phyloP scores from a whole-genome alignment of 2,888 invertebrate species.

The Meghimatium bilineatum region DNA sequence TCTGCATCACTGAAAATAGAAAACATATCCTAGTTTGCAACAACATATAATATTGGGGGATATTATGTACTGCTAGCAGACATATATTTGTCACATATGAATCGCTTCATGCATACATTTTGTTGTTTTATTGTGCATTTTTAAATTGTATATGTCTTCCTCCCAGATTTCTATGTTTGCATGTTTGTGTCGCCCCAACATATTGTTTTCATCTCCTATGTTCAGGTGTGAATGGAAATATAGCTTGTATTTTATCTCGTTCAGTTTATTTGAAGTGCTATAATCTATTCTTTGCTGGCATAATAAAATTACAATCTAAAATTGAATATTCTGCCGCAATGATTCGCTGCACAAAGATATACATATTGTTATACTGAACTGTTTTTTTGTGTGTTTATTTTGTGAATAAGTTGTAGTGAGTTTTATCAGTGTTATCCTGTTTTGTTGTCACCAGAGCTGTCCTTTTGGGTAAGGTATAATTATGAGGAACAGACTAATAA shows the following conservation, averaged over 20 bases:
- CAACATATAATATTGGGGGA: no score
- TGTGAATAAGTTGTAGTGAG: background rate
- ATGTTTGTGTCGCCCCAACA: background rate
- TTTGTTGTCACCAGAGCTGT: background rate
- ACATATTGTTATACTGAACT: background rate
- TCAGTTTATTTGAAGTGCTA: background rate
- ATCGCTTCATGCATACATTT: no score
- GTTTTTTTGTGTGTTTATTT: background rate
- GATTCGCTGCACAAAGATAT: background rate
- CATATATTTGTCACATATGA: no score
- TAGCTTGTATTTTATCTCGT: background rate
- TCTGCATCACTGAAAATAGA: no score
- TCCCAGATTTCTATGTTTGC: background rate
- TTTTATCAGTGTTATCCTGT: background rate
- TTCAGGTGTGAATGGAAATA: background rate
- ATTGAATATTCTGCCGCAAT: background rate
- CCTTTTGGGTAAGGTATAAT: conserved; percentile 8
- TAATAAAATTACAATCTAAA: background rate
- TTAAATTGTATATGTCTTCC: background rate
- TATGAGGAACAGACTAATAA: conserved; percentile 1
- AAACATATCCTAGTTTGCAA: no score
- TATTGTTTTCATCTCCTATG: background rate
- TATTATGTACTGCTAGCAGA: background rate
- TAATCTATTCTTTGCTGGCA: conserved; percentile 19
- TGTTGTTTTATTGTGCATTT: no score